Base-by-base conservation (phyloP, 2,797 vertebrate species). In the Sternarchorhynchus goeldii region DNA sequence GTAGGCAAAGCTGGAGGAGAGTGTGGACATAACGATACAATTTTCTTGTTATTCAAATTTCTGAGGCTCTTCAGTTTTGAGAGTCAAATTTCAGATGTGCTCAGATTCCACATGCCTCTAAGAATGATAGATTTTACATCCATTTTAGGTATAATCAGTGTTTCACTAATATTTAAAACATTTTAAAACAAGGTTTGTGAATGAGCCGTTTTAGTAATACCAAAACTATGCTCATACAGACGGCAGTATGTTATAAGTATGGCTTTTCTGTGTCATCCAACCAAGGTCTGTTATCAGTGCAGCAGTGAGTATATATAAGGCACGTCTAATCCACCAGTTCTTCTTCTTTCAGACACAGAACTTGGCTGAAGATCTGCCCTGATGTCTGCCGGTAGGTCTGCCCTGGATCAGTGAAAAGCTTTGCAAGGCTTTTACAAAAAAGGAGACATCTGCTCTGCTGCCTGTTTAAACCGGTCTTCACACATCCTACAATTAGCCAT, bases 381-480 rank as follows among this genome's bases (percentile, higher is more conserved):
- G n/a, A 41, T 65, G 50, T 60, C 31, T 77, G 81, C 70, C 74
- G 80, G 70, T 53, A 79, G 75, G 70, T 36, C 76, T 83, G 81
- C 78, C 81, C 81, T 63, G 72, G 70, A 83, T 79, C 70, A 75
- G 65, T 77, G 69, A 62, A 75, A 81, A 71, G 64, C 57, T 66
- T 17, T 63, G 45, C 73, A 67, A 71, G 58, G 67, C 57, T 55
- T 57, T 59, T 63, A 75, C 75, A 83, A 80, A 83, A 53, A 32
- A 45, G 36, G 69, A 80, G 82, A 69, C 81, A 83, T 69, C 76
- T 76, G 75, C 72, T 81, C 76, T 63, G 74, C 45, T 76, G 62
- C 75, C 69, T 78, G 60, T 73, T 83, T 31, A 50, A 56, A 62
- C 45, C 67, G 76, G 45, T 78, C 66, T 70, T 75, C 31, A 64